Base-by-base conservation (phyloP, 2,888 invertebrate genomes). In the Seladonia tumulorum region DNA sequence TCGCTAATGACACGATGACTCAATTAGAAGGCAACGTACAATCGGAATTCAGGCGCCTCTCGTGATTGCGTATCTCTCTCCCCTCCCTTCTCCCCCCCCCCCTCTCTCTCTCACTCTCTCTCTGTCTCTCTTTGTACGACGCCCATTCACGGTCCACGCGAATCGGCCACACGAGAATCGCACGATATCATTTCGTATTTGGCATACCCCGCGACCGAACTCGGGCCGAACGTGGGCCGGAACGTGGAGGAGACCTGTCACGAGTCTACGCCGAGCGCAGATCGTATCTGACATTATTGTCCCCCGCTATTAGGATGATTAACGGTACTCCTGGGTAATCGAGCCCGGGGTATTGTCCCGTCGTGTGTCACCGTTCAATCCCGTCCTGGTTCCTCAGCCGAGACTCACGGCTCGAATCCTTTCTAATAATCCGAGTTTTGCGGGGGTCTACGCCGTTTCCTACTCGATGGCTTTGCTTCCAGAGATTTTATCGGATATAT, bases 1-100 rank as follows among this genome's bases (percentile, higher is more conserved):
- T 63, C 76, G 78, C 79, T 90, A 88, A 89, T 88, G 90, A 90
- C 90, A 88, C 91, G 89, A 93, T 92, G 91, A 92, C 93, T 93
- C 93, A 92, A 93, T 93, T 91, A 91, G 84, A 79, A 79, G 85
- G 63, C 81, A 60, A 87, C 78, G 71, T 70, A 74, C 85, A 81
- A 87, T 82, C 83, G 86, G 90, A 89, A 89, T 89, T 90, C 89
- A 89, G 82, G 88, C 89, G 88, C 86, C 89, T 82, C 81, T 68
- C n/a, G 57, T 57, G 57, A 57, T 57, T 57, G 57, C 57, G n/a
- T 57, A n/a, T 57, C n/a, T 73, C 85, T 87, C 83, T 89, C 29
- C 12, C 53, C 5, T 7, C 7, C 53, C 1, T 29, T 29, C 29
- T 2, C 25, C 29, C 1, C 63, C 0, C 22, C 22, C 14, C 0